Evolutionary conservation across 1,140 invertebrate species (phyloP), one percentile per base, ranked within the genome.

Genomic region (Brachionus plicatilis): DNA sequence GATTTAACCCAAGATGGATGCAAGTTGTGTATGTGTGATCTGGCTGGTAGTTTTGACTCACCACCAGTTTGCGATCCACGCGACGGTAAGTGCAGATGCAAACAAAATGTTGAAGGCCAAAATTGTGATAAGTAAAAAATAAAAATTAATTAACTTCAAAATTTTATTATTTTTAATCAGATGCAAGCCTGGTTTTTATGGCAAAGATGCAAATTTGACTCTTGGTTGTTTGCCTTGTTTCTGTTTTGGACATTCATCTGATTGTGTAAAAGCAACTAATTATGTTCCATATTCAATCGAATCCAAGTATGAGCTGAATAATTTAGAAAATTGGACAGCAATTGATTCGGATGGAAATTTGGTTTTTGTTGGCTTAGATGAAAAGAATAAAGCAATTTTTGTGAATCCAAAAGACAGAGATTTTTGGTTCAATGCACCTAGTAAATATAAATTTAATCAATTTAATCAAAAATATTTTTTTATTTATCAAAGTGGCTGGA

Each of bases 161-260:
- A 66, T 66, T 8, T 66, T 24, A 17, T 66, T 17, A 20, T n/a
- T 24, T 68, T 70, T 70, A n/a, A 37, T n/a, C 14, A 72, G 68
- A 85, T 99, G 97, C 89, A 97, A 98, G 87, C 95, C 95, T 0
- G 96, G 96, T 29, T 99, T 93, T 90, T 99, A 99, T 91, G 95
- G 97, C 88, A 89, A 99, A 85, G 94, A 95, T 86, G 85, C 92
- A 14, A 92, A 92, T 1, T 97, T 99, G 88, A 94, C 95, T 85
- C 97, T 95, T 88, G 97, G 97, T n/a, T 99, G 97, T 88, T 95
- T 96, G 0, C 94, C 96, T 0, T 99, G 97, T 88, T 99, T 99
- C 91, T 99, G 97, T 89, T 98, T 95, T 88, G 97, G 97, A 0
- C 97, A 99, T 89, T 95, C 96, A 0, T 96, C 96, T 0, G 92